These are phyloP conservation scores for Palloptera scutellata DNA, from an alignment of 2,888 invertebrate species.

Conservation along the genomic window DNA sequence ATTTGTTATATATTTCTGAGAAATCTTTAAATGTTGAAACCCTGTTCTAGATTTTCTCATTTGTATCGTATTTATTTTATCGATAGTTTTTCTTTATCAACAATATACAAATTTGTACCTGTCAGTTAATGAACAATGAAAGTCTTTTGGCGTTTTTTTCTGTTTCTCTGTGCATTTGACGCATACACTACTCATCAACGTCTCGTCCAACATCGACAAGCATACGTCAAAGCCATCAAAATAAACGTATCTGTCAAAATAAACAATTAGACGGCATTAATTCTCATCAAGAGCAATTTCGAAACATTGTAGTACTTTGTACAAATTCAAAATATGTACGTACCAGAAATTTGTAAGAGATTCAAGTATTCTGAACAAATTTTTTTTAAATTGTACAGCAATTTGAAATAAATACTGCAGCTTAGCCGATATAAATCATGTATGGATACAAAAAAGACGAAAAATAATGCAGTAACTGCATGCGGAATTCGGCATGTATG, in stretches of 20 bases:
- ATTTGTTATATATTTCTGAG: conserved; percentile 14
- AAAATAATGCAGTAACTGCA: conserved; percentile 11
- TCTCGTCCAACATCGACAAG: conserved; percentile 10
- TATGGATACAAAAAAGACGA: conserved; percentile 14
- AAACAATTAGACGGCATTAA: conserved; percentile 52
- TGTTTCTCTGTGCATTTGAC: conserved; percentile 16
- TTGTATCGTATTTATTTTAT: no score
- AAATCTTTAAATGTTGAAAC: background rate
- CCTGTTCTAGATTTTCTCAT: conserved; percentile 1
- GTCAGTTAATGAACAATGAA: conserved; percentile 41
- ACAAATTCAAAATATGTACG: conserved; percentile 7
- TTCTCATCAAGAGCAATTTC: conserved; percentile 57
- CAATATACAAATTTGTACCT: conserved; percentile 34
- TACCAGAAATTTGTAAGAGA: conserved; percentile 9
- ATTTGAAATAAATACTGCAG: conserved; percentile 45
- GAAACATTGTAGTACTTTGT: conserved; percentile 43
- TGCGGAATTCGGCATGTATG: conserved; percentile 29
- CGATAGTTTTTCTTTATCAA: no score
- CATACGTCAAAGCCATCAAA: conserved; percentile 8
- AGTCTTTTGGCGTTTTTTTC: conserved; percentile 15
- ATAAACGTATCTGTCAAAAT: conserved; percentile 54
- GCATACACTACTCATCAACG: conserved; percentile 38
- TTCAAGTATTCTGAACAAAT: background rate
- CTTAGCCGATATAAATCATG: conserved; percentile 3
- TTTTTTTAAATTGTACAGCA: conserved; percentile 42